Evolutionary conservation across 2,888 invertebrate genomes (phyloP).

Genomic region (Caenorhabditis sulstoni): DNA sequence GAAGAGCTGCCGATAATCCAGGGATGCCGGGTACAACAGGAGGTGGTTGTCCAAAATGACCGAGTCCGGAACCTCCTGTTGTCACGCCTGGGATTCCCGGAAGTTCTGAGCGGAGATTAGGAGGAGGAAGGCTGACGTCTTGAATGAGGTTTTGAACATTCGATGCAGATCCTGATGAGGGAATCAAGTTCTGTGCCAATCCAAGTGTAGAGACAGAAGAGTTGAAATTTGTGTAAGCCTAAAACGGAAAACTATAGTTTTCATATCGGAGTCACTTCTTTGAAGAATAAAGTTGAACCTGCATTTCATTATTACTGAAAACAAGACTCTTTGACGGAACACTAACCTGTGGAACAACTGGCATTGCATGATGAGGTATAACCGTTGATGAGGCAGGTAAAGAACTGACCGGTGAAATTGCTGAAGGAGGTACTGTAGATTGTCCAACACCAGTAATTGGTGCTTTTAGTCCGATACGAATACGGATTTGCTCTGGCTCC

Average conservation of each 20-base stretch:
- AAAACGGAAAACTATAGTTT: no score
- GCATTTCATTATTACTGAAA: no score
- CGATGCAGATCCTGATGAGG: no score
- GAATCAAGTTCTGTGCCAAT: no score
- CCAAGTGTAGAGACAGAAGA: no score
- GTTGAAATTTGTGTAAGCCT: no score
- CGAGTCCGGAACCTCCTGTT: slow-evolving; percentile 14
- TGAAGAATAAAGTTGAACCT: no score
- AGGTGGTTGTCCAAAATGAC: background rate
- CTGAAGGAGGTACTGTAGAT: no score
- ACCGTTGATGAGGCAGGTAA: background rate
- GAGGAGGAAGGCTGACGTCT: slow-evolving; percentile 52
- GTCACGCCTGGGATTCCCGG: slow-evolving; percentile 46
- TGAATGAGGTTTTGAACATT: background rate
- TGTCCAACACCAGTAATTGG: background rate
- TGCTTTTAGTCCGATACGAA: slow-evolving; percentile 51
- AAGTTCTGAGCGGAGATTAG: slow-evolving; percentile 24
- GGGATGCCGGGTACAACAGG: background rate
- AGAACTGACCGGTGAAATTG: background rate
- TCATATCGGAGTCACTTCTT: no score
- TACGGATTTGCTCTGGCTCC: slow-evolving; percentile 54
- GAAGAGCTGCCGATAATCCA: slow-evolving; percentile 6
- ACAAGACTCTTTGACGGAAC: no score
- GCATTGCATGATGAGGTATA: no score
- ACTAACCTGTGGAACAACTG: no score